Conservation (phyloP, 2,113 vertebrate species). For the Myxocyprinus asiaticus region DNA sequence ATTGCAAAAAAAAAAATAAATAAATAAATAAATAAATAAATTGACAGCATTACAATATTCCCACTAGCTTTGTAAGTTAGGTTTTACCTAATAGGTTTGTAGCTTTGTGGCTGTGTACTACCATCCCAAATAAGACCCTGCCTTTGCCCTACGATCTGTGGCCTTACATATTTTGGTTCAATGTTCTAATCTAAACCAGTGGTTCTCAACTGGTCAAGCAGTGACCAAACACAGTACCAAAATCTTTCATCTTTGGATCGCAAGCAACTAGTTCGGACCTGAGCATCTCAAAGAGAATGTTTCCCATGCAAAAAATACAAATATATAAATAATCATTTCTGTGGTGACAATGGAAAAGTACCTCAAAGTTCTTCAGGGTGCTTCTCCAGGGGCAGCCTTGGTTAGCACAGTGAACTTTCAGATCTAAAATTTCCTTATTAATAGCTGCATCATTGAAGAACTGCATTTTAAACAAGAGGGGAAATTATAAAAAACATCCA, state of each 20-base stretch:
- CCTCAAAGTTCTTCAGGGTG: conserved; percentile 72
- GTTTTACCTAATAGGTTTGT: background rate
- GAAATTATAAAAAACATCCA: conserved; percentile 36
- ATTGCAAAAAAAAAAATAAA: too few species aligned
- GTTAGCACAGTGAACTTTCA: conserved; percentile 73
- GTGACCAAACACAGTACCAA: too few species aligned
- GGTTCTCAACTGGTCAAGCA: too few species aligned
- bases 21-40: too few species aligned
- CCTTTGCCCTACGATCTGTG: too few species aligned
- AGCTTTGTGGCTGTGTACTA: too few species aligned
- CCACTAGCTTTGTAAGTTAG: background rate
- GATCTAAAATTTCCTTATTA: conserved; percentile 77
- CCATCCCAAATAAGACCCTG: too few species aligned
- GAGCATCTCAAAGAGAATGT: too few species aligned
- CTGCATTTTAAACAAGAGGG: conserved; percentile 57
- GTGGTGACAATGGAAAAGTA: conserved; percentile 51
- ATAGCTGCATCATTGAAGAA: conserved; percentile 76
- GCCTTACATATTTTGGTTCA: background rate
- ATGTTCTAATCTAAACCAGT: background rate
- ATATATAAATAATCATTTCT: background rate
- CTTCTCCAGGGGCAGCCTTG: conserved; percentile 75
- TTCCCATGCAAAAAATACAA: too few species aligned
- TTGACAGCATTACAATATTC: conserved; percentile 7
- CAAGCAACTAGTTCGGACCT: too few species aligned
- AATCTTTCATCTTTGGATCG: too few species aligned